Base-by-base conservation (phyloP, 2,113 vertebrate genomes). In the Chauna torquata region DNA sequence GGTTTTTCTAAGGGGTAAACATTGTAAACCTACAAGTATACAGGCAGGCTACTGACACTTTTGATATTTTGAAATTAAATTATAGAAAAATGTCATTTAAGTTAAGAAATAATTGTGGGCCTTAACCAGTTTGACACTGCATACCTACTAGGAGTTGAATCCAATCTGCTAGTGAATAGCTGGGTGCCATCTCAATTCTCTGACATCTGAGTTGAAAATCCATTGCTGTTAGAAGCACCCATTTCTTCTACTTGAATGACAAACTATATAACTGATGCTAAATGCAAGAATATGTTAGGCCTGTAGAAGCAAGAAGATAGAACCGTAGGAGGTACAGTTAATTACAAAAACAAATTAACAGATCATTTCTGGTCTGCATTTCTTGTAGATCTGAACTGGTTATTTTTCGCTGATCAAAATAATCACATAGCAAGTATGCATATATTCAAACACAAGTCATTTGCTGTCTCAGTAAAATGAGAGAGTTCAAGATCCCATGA, bases 381-480 rank as follows among this genome's bases (percentile, higher is more conserved):
- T 98, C 77, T 86, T 86, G 81, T 75, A 97, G 90, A 95, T 98
- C 96, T 82, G 74, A 93, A 82, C 68, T 92, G 75, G 68, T 69
- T 94, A 94, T 94, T 97, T 98, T 98, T 94, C 96, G 97, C 75
- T 88, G 92, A 94, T 94, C 86, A 96, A 90, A 97, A 96, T 97
- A 98, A 98, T 98, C 98, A 97, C 69, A 78, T 87, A 85, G 92
- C 92, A 94, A 69, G 94, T 98, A 97, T 97, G 92, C 93, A 90
- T 95, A 77, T 78, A 96, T 98, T 88, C 87, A 95, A 96, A 97
- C 70, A 69, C 88, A 98, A 98, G 92, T 70, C 47, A 90, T 93
- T 83, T 90, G 55, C 79, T 98, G 86, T 95, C 94, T 97, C 90
- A 91, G 47, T 95, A 80, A 96, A 97, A 97, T 95, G 74, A 71